phyloP scores from a whole-genome alignment of 2,113 vertebrate species.

The Struthidea cinerea region DNA sequence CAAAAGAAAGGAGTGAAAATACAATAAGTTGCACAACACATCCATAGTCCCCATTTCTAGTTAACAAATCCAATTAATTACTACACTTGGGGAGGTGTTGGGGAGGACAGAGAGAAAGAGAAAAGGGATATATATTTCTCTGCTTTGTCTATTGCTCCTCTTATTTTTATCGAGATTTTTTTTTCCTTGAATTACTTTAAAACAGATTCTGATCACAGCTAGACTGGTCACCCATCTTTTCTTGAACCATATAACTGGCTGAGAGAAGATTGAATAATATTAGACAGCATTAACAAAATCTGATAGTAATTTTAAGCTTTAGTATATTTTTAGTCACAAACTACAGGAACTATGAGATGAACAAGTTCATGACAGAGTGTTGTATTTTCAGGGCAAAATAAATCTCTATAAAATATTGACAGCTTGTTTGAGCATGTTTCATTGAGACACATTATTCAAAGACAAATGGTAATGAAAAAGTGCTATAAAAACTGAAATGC shows the following conservation, averaged over 20 bases:
- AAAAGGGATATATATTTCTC: not conserved
- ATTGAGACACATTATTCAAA: not conserved
- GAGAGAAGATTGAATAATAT: not conserved
- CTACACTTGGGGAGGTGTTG: fast-evolving
- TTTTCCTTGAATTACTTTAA: not conserved
- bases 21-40: not conserved
- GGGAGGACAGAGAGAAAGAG: fast-evolving
- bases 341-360: not conserved
- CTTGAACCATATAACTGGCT: not conserved
- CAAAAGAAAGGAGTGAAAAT: not conserved
- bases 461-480: not conserved
- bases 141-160: not conserved
- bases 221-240: not conserved
- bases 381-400: not conserved
- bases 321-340: not conserved
- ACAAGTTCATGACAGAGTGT: not conserved
- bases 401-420: not conserved
- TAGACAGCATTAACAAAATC: not conserved
- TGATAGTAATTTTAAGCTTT: not conserved
- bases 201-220: not conserved
- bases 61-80: not conserved
- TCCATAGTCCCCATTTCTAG: not conserved
- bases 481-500: not conserved
- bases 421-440: not conserved
- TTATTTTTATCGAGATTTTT: not conserved